phyloP scores from a whole-genome alignment of 1,140 invertebrate genomes.

The Ephestia elutella region DNA sequence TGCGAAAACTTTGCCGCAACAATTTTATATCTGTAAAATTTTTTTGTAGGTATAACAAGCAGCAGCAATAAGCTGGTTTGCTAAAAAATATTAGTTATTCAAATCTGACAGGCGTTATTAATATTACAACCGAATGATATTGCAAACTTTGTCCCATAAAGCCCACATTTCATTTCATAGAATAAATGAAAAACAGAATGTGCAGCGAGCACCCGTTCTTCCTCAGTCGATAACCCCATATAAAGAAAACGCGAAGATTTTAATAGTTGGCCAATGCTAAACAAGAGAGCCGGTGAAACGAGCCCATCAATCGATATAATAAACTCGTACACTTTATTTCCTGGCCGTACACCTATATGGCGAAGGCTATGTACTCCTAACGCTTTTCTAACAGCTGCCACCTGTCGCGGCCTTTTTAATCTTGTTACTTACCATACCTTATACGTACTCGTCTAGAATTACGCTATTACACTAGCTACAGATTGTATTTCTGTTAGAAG shows the following conservation, averaged over 20 bases:
- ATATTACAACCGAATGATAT: too few species aligned
- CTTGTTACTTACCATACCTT: slow-evolving; percentile 68
- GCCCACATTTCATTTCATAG: background rate
- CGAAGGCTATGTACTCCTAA: slow-evolving; percentile 40
- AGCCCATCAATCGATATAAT: slow-evolving; percentile 28
- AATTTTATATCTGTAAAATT: too few species aligned
- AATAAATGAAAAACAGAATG: background rate
- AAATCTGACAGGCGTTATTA: too few species aligned
- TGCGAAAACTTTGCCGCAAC: too few species aligned
- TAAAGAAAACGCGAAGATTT: background rate
- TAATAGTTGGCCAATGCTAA: background rate
- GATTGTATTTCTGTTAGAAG: slow-evolving; percentile 20
- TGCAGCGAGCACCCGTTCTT: background rate
- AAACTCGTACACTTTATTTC: slow-evolving; percentile 3
- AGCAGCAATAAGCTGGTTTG: too few species aligned
- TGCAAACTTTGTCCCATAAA: too few species aligned
- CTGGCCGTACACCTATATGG: slow-evolving; percentile 6
- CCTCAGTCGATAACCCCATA: background rate
- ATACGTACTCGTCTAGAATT: slow-evolving; percentile 64
- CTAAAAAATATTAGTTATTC: too few species aligned
- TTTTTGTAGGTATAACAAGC: too few species aligned
- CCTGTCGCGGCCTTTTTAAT: slow-evolving; percentile 66
- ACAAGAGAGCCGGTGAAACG: slow-evolving; percentile 23
- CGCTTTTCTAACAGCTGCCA: slow-evolving; percentile 58
- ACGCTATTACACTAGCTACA: slow-evolving; percentile 50